Evolutionary conservation across 1,140 invertebrate genomes (phyloP), one percentile per base, ranked within the genome.

Genomic region (Euura lappo): DNA sequence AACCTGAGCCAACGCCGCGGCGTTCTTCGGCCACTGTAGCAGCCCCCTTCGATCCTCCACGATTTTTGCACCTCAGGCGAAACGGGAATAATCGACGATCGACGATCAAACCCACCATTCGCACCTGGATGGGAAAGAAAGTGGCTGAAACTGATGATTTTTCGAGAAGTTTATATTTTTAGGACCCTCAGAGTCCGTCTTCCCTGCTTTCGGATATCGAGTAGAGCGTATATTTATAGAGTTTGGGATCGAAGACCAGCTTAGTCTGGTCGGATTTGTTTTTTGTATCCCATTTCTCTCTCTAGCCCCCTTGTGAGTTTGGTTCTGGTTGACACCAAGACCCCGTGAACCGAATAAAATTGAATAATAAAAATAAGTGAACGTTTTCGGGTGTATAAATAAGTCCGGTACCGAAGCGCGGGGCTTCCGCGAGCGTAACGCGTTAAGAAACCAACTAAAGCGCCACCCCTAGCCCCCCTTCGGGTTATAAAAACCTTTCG

Each of bases 401-500:
- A 60, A 60, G 51, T 60, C 51, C 8, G 51, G 8, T 60, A 6
- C 13, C 51, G 51, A 60, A 60, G 51, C 10, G 28, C 28, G 28
- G 28, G 28, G 28, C 28, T 28, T 28, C 28, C 28, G 28, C 28
- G 28, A 28, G 28, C 28, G 28, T 28, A 28, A 28, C 28, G 28
- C 28, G 28, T 28, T 28, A 28, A 28, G 28, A 28, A 28, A 28
- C 28, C 28, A 28, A 60, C 51, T n/a, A n/a, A 60, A 60, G 13
- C 13, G 51, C 47, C 51, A 2, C 13, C 51, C 8, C 13, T n/a
- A 6, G 8, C 51, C 51, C 51, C 13, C 51, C 6, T 60, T 28
- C 28, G 28, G 51, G 51, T 60, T 60, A 60, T 60, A 60, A 60
- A 60, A 60, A 60, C 51, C 51, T 60, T n/a, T 60, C 51, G 51